phyloP scores from a whole-genome alignment of 2,797 vertebrate genomes.

The Geotrypetes seraphini region DNA sequence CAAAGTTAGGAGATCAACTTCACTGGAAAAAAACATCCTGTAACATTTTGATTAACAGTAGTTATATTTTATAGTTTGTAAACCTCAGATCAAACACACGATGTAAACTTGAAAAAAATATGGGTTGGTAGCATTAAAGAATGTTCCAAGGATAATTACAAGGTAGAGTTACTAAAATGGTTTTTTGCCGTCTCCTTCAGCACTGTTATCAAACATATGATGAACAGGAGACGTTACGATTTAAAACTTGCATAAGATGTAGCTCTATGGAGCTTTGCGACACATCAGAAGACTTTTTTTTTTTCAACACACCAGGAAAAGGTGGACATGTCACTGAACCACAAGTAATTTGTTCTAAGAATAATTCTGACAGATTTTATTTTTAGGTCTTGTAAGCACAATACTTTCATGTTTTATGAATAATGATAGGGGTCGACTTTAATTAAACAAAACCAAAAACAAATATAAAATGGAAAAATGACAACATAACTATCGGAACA shows the following conservation, averaged over 20 bases:
- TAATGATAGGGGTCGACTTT: not conserved
- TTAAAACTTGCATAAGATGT: conserved; percentile 18
- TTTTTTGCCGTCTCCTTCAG: conserved; percentile 54
- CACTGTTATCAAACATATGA: conserved; percentile 50
- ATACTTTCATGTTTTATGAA: not conserved
- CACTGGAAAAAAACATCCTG: too few species aligned
- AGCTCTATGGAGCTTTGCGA: conserved; percentile 20
- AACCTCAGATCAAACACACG: too few species aligned
- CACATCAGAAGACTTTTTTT: conserved; percentile 14
- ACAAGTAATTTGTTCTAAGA: conserved; percentile 44
- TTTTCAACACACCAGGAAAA: not conserved
- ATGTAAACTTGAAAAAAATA: too few species aligned
- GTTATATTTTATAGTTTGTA: too few species aligned
- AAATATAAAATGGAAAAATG: too few species aligned
- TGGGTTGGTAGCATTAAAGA: conserved; percentile 11
- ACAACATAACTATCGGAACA: conserved; percentile 21
- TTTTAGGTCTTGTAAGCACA: too few species aligned
- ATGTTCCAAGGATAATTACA: conserved; percentile 23
- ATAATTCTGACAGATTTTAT: not conserved
- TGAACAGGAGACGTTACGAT: conserved; percentile 27
- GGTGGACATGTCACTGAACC: conserved; percentile 13
- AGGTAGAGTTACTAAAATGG: conserved; percentile 55
- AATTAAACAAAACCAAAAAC: too few species aligned
- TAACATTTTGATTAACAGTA: too few species aligned
- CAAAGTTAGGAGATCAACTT: too few species aligned